Conservation (phyloP, 2,888 invertebrate genomes). For the Tachystola acroxantha region DNA sequence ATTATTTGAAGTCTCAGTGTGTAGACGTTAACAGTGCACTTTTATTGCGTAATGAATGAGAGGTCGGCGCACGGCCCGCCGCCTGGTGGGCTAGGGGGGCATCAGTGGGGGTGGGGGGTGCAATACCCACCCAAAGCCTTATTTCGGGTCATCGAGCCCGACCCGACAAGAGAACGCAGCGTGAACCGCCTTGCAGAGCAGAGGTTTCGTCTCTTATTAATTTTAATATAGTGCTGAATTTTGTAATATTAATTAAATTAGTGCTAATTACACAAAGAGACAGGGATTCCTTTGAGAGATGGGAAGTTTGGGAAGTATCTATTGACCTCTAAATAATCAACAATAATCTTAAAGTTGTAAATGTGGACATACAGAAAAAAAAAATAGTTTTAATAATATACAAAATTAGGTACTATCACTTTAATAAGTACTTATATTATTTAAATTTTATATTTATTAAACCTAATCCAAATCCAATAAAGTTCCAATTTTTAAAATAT, state of each 20-base stretch:
- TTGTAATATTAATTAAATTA: neutral
- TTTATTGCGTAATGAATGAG: constrained; percentile 77
- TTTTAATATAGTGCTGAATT: constrained; percentile 23
- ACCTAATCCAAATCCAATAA: no score
- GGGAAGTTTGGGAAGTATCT: no score
- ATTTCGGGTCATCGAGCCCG: constrained; percentile 77
- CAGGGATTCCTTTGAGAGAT: no score
- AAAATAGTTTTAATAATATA: no score
- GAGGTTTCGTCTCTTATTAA: constrained; percentile 67
- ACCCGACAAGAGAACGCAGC: constrained; percentile 57
- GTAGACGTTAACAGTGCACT: constrained; percentile 36
- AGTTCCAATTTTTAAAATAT: no score
- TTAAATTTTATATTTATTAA: no score
- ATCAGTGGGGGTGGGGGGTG: constrained; percentile 43
- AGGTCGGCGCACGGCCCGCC: constrained; percentile 61
- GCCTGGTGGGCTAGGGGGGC: constrained; percentile 23
- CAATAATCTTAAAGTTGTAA: no score
- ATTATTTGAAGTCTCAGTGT: constrained; percentile 1
- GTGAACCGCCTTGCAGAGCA: constrained; percentile 57
- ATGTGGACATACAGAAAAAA: no score
- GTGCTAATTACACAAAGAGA: neutral
- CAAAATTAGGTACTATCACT: no score
- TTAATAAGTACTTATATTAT: no score
- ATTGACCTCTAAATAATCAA: no score
- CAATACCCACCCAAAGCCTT: constrained; percentile 63